Percentiles rank a stretch among this genome's conserved stretches.
Evolutionary conservation across 2,888 invertebrate species (phyloP).

Genomic region (Tromatobia lineatoria): DNA sequence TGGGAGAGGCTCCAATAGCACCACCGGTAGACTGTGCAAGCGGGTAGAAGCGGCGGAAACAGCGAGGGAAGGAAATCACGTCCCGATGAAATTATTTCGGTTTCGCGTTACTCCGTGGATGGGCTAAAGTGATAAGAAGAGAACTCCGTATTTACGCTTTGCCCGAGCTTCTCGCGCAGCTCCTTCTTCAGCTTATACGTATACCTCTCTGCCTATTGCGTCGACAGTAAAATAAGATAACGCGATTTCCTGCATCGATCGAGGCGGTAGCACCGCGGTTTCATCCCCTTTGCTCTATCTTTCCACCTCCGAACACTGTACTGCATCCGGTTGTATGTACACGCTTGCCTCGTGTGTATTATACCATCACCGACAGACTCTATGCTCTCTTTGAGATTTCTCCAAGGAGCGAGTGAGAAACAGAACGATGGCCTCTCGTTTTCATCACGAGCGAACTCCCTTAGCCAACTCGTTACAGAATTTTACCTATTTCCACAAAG

Average conservation of each 20-base stretch:
- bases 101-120: constrained; percentile 51
- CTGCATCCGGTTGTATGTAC: constrained; percentile 6
- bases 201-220: constrained; percentile 22
- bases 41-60: constrained; percentile 4
- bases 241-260: constrained; percentile 73
- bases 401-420: constrained; percentile 2
- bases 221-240: constrained; percentile 75
- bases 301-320: constrained; percentile 2
- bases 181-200: constrained; percentile 8
- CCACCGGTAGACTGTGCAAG: neutral
- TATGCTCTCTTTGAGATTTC: constrained; percentile 35
- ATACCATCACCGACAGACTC: neutral
- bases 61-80: constrained; percentile 42
- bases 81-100: constrained; percentile 63
- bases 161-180: constrained; percentile 10
- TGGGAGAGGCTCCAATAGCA: neutral
- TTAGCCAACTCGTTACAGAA: constrained; percentile 12
- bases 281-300: constrained; percentile 49
- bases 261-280: constrained; percentile 40
- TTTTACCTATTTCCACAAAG: constrained; percentile 41
- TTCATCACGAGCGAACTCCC: constrained; percentile 38
- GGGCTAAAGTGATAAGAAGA: constrained; percentile 57
- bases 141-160: constrained; percentile 39
- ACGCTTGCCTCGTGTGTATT: neutral
- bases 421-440: constrained; percentile 2